A percentile compares a stretch with the other conserved stretches of the same genome.
phyloP scores from a whole-genome alignment of 92 coral and sea anemone species.

The Nematostella vectensis region DNA sequence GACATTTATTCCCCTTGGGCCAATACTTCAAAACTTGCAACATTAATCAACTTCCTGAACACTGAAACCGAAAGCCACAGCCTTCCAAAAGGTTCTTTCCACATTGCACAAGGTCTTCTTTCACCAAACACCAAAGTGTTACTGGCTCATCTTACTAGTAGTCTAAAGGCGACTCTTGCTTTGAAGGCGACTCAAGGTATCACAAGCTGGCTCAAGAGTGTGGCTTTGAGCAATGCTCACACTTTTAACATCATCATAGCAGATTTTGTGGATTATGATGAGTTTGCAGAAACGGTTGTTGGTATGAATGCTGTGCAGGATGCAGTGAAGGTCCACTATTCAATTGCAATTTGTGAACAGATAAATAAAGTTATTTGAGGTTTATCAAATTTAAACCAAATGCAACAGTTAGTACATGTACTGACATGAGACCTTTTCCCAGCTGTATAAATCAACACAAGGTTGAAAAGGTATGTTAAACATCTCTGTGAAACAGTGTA shows the following conservation, averaged over 20 bases:
- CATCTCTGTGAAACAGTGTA: too few relatives aligned
- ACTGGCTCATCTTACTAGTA: slow-evolving; percentile 52
- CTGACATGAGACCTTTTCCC: too few relatives aligned
- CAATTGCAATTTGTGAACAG: too few relatives aligned
- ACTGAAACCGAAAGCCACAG: slow-evolving; percentile 44
- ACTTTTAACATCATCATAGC: slow-evolving; percentile 70
- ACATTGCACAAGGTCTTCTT: slow-evolving; percentile 80
- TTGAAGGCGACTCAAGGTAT: slow-evolving; percentile 50
- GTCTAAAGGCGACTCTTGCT: slow-evolving; percentile 66
- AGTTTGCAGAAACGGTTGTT: slow-evolving; percentile 65
- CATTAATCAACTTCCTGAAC: slow-evolving; percentile 57
- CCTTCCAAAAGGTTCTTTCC: slow-evolving; percentile 50
- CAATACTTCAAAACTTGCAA: slow-evolving; percentile 58
- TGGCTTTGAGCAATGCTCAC: slow-evolving; percentile 33
- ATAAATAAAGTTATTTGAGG: too few relatives aligned
- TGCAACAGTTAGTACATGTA: too few relatives aligned
- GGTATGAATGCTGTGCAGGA: slow-evolving; percentile 72
- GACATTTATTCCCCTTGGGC: slow-evolving; percentile 85
- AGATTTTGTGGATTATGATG: slow-evolving; percentile 81
- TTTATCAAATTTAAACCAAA: too few relatives aligned
- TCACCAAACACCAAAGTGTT: slow-evolving; percentile 75
- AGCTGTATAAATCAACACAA: too few relatives aligned
- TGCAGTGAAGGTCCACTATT: slow-evolving; percentile 1
- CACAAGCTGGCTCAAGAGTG: slow-evolving; percentile 56
- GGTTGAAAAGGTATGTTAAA: too few relatives aligned